Evolutionary conservation across 1,140 invertebrate species (phyloP).

Genomic region (Cotesia vestalis): DNA sequence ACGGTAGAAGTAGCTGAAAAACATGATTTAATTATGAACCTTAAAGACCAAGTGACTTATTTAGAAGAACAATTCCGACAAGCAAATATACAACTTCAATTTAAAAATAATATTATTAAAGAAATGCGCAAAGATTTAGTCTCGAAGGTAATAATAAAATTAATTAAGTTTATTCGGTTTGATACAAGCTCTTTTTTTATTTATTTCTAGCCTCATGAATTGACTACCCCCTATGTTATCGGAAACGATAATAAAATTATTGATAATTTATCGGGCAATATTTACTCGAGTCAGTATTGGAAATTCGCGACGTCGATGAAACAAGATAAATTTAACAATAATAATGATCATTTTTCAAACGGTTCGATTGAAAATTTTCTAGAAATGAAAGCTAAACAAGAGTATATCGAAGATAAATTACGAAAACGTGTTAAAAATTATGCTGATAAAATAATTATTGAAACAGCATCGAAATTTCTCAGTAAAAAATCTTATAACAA

Average conservation of each 20-base stretch:
- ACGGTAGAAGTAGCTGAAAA: conserved; percentile 66
- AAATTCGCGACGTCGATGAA: too few relatives aligned
- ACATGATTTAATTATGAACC: conserved; percentile 58
- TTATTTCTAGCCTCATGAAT: neutral
- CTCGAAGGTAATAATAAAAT: conserved; percentile 45
- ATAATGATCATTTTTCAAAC: too few relatives aligned
- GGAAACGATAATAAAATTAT: neutral
- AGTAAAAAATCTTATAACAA: neutral
- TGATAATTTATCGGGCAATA: too few relatives aligned
- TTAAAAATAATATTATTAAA: conserved; percentile 68
- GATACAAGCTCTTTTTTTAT: neutral
- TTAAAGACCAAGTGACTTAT: conserved; percentile 57
- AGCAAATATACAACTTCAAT: conserved; percentile 62
- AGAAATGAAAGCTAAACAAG: neutral
- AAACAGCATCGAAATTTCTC: conserved; percentile 35
- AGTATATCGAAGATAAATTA: neutral
- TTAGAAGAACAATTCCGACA: conserved; percentile 64
- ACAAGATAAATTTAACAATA: too few relatives aligned
- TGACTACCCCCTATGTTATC: neutral
- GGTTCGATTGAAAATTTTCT: too few relatives aligned
- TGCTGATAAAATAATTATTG: conserved; percentile 43
- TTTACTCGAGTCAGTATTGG: too few relatives aligned
- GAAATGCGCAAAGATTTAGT: conserved; percentile 62
- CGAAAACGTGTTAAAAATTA: conserved; percentile 18
- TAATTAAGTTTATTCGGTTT: conserved; percentile 13